A percentile compares a stretch with the other conserved stretches of the same genome.
Conservation (phyloP, 2,888 invertebrate species). For the Lagria hirta region DNA sequence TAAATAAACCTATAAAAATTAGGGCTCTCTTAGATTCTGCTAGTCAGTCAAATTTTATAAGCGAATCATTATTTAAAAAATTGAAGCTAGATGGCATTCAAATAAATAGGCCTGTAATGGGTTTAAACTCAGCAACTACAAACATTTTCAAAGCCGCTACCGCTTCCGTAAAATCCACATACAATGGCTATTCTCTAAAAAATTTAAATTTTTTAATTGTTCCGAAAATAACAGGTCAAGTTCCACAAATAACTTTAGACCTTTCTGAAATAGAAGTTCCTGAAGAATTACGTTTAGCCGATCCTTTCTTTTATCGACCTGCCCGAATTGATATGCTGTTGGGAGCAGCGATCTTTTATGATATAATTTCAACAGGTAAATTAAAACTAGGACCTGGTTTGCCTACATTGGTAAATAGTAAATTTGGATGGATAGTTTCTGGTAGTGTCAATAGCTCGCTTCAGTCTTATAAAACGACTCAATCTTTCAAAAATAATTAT, state of each 20-base stretch:
- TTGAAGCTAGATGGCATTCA: too few species aligned
- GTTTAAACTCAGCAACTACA: too few species aligned
- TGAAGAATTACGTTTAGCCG: constrained; percentile 11
- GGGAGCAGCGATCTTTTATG: constrained; percentile 10
- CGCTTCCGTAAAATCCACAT: too few species aligned
- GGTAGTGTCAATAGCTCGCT: constrained; percentile 14
- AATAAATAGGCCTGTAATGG: too few species aligned
- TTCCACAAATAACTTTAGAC: neutral
- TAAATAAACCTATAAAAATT: too few species aligned
- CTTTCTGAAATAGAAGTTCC: constrained; percentile 8
- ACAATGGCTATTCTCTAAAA: too few species aligned
- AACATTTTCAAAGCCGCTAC: too few species aligned
- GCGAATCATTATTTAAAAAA: too few species aligned
- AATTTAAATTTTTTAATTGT: neutral
- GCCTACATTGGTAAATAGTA: constrained; percentile 24
- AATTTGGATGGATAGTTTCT: constrained; percentile 34
- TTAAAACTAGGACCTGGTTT: constrained; percentile 5
- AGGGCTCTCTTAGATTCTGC: too few species aligned
- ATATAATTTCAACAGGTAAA: constrained; percentile 7
- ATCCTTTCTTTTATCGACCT: constrained; percentile 9
- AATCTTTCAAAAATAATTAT: neutral
- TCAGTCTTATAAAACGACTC: neutral
- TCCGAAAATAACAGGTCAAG: constrained; percentile 5
- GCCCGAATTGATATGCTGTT: constrained; percentile 11
- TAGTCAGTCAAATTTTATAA: too few species aligned